Base-by-base conservation (phyloP, 1,140 invertebrate species). In the Drosophila dunni region DNA sequence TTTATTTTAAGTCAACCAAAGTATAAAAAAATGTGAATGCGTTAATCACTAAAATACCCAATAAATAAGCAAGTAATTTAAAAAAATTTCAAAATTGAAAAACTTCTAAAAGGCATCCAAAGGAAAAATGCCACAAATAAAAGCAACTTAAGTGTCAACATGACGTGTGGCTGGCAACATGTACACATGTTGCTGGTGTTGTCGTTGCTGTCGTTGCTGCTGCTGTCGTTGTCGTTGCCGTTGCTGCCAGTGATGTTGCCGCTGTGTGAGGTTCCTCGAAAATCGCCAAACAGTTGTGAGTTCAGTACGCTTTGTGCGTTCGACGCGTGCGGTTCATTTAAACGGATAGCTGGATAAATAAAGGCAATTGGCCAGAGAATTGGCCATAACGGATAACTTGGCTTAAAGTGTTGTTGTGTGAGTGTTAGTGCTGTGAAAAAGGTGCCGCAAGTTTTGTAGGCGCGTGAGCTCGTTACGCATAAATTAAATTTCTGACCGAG, bases 271-370 rank as follows among this genome's bases (percentile, higher is more conserved):
- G 69, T 80, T 89, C 84, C 80, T 89, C 84, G 62, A 64, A 84
- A 83, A 48, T 61, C 66, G 53, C 20, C 50, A 63, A 63, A 83
- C 64, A 77, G 62, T 89, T 88, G 76, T 70, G 66, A 78, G 46
- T 86, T 91, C 89, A 91, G 89, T 91, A 78, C 81, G 82, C 82
- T 91, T 91, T 91, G 90, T 91, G 90, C 90, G 90, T 91, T 91
- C 84, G 79, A 83, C 79, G 79, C 74, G 90, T 90, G 77, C 84
- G 84, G 90, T 90, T 89, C 50, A 64, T 46, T 67, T 72, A 46
- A 61, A 67, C 79, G 75, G 67, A 69, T 50, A 79, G 64, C 60
- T 76, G 50, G 61, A 50, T 36, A 34, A 67, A 54, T 29, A 66
- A 34, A 57, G 34, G n/a, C 33, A 58, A 67, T 29, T 67, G 61